phyloP scores from a whole-genome alignment of 2,888 invertebrate genomes.

The Meghimatium bilineatum region DNA sequence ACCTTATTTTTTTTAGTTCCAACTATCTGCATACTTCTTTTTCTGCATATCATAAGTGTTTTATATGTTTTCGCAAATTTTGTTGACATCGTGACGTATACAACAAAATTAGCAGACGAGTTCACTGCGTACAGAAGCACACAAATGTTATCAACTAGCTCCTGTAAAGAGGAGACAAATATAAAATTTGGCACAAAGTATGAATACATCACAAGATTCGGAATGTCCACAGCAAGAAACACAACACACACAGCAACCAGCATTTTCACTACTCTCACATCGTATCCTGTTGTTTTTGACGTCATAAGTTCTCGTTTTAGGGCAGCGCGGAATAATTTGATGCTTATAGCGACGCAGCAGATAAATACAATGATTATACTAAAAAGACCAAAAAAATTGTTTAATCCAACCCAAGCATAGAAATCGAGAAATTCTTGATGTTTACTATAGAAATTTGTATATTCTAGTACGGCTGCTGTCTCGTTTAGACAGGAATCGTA shows the following conservation, averaged over 20 bases:
- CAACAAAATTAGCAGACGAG: constrained; percentile 23
- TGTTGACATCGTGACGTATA: constrained; percentile 31
- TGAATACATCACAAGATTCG: not conserved
- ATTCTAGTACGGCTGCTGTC: not conserved
- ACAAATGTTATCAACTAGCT: not conserved
- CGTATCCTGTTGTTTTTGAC: not conserved
- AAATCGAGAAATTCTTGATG: constrained; percentile 9
- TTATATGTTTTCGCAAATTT: constrained; percentile 17
- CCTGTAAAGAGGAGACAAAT: not conserved
- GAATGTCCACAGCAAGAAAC: constrained; percentile 1
- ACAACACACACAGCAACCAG: constrained; percentile 16
- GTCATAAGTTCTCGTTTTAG: constrained; percentile 18
- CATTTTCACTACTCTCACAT: constrained; percentile 27
- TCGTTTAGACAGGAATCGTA: not conserved
- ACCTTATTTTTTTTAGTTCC: no score
- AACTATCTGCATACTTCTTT: no score
- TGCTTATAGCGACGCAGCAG: constrained; percentile 19
- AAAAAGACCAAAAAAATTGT: constrained; percentile 1
- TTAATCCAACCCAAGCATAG: constrained; percentile 31
- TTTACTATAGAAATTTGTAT: constrained; percentile 1
- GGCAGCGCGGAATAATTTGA: not conserved
- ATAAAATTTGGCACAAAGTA: constrained; percentile 25
- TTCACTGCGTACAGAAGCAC: not conserved
- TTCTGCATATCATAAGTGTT: not conserved
- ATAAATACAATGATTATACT: not conserved